Conservation (phyloP, 2,797 vertebrate species). For the Darevskia mixta region DNA sequence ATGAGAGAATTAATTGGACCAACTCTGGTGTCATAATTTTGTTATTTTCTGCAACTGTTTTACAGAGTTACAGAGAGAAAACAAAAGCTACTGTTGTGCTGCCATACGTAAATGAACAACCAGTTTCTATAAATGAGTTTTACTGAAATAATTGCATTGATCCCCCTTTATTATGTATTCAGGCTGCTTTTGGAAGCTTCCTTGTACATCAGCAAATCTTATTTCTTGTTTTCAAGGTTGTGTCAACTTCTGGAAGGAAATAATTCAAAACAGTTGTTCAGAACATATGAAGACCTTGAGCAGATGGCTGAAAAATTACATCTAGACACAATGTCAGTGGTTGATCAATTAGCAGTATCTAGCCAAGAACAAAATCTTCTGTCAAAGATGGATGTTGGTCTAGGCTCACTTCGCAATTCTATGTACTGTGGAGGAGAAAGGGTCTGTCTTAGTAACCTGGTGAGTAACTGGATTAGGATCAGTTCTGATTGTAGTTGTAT, state of each 20-base stretch:
- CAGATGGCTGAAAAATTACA: slow-evolving; percentile 81
- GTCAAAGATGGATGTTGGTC: slow-evolving; percentile 79
- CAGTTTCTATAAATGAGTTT: neutral
- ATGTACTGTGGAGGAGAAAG: slow-evolving; percentile 85
- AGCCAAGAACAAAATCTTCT: slow-evolving; percentile 79
- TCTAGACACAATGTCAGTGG: slow-evolving; percentile 75
- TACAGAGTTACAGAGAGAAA: neutral
- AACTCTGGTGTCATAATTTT: neutral
- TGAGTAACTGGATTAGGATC: slow-evolving; percentile 71
- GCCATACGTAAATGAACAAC: neutral
- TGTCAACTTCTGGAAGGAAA: slow-evolving; percentile 86
- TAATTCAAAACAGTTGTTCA: slow-evolving; percentile 84
- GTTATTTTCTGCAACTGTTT: too few relatives aligned
- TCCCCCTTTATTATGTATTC: neutral
- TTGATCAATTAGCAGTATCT: slow-evolving; percentile 78
- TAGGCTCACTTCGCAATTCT: slow-evolving; percentile 79
- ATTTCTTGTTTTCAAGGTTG: slow-evolving; percentile 81
- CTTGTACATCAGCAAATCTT: neutral
- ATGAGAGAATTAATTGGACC: neutral
- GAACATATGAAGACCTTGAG: slow-evolving; percentile 86
- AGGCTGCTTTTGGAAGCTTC: neutral
- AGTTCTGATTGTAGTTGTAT: neutral
- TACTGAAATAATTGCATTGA: neutral
- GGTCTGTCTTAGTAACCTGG: slow-evolving; percentile 85
- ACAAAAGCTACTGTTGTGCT: neutral